A percentile compares a stretch with the other conserved stretches of the same genome.
Evolutionary conservation across 2,888 invertebrate genomes (phyloP).

Genomic region (Cheilosia scutellata): DNA sequence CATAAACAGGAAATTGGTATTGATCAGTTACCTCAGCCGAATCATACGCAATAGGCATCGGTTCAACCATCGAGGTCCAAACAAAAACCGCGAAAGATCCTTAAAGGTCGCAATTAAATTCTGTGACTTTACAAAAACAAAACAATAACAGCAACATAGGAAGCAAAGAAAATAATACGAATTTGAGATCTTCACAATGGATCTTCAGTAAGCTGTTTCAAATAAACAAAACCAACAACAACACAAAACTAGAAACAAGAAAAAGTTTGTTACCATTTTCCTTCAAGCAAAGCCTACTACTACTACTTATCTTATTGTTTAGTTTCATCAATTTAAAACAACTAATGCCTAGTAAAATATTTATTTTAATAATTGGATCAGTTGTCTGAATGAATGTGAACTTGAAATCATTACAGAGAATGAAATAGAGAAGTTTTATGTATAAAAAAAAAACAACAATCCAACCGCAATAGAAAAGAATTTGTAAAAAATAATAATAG

Average conservation of each 20-base stretch:
- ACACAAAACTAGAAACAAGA: slow-evolving; percentile 21
- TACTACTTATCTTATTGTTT: slow-evolving; percentile 59
- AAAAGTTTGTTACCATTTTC: slow-evolving; percentile 74
- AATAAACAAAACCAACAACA: slow-evolving; percentile 13
- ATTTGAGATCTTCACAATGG: slow-evolving; percentile 10
- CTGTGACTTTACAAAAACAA: slow-evolving; percentile 3
- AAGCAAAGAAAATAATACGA: slow-evolving; percentile 20
- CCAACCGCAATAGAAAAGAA: slow-evolving; percentile 70
- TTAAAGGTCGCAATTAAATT: slow-evolving; percentile 73
- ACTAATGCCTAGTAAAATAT: slow-evolving; percentile 74
- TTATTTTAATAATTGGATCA: slow-evolving; percentile 66
- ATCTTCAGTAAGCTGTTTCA: slow-evolving; percentile 23
- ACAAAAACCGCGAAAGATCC: slow-evolving; percentile 68
- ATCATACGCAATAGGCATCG: slow-evolving; percentile 84
- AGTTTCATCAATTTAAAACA: slow-evolving; percentile 63
- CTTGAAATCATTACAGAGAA: slow-evolving; percentile 15
- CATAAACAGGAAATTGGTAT: slow-evolving; percentile 88
- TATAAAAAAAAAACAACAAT: slow-evolving; percentile 46
- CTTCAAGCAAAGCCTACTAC: slow-evolving; percentile 66
- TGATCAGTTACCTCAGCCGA: slow-evolving; percentile 79
- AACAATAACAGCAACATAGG: neutral
- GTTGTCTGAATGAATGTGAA: slow-evolving; percentile 47
- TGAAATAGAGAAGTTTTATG: slow-evolving; percentile 36
- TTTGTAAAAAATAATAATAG: slow-evolving; percentile 46
- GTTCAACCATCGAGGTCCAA: slow-evolving; percentile 49